phyloP scores from a whole-genome alignment of 1,140 invertebrate species.

The Adelges cooleyi region DNA sequence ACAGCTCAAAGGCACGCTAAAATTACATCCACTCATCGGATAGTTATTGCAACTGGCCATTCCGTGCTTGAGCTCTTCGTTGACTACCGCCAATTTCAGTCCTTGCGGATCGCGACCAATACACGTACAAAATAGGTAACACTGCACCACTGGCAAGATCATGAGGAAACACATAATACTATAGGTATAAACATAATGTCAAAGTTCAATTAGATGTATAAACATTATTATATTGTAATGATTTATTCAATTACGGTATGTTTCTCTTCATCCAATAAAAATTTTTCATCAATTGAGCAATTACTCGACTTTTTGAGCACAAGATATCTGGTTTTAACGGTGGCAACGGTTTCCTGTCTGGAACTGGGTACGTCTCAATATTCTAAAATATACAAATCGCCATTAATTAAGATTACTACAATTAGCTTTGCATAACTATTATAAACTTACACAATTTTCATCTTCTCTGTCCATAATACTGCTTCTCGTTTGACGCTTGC shows the following conservation, averaged over 20 bases:
- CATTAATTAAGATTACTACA: not conserved
- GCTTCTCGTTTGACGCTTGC: constrained; percentile 29
- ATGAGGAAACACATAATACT: constrained; percentile 48
- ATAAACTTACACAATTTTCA: constrained; percentile 30
- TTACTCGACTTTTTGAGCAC: constrained; percentile 39
- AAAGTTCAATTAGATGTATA: not conserved
- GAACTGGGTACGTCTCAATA: constrained; percentile 32
- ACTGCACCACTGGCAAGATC: constrained; percentile 49
- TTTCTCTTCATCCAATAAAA: constrained; percentile 81
- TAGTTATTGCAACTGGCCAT: constrained; percentile 37
- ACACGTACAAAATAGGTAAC: constrained; percentile 48
- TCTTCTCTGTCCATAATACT: constrained; percentile 30
- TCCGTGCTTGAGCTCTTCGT: constrained; percentile 38
- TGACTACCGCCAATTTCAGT: constrained; percentile 46
- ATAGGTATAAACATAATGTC: constrained; percentile 31
- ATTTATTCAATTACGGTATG: constrained; percentile 62
- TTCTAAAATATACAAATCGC: constrained; percentile 20
- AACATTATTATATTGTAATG: not conserved
- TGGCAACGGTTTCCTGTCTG: constrained; percentile 29
- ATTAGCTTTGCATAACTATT: not conserved
- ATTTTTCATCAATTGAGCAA: constrained; percentile 81
- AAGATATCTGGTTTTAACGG: constrained; percentile 29
- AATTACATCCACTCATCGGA: constrained; percentile 47
- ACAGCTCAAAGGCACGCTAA: constrained; percentile 55
- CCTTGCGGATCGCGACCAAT: constrained; percentile 48